A percentile compares a stretch with the other conserved stretches of the same genome.
Evolutionary conservation across 2,113 vertebrate species (phyloP).

Genomic region (Ictalurus punctatus): DNA sequence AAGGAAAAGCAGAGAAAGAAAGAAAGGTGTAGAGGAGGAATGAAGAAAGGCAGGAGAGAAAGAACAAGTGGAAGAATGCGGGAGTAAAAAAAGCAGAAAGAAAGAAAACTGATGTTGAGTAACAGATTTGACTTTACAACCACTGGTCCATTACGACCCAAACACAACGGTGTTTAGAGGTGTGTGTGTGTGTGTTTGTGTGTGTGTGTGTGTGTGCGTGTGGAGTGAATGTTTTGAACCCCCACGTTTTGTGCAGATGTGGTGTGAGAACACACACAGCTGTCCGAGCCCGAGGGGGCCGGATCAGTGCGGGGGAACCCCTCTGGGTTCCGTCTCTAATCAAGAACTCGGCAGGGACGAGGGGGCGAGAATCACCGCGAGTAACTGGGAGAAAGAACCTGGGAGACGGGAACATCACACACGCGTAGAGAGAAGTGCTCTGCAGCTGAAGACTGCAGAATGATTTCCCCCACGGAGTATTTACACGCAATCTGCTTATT

Average conservation of each 20-base stretch:
- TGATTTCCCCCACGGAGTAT: neutral
- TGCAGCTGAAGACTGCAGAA: neutral
- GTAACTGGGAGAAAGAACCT: neutral
- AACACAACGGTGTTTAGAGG: neutral
- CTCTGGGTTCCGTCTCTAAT: neutral
- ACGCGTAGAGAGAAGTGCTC: neutral
- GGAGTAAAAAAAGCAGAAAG: neutral
- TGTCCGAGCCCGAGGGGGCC: conserved; percentile 29
- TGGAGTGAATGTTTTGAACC: conserved; percentile 43
- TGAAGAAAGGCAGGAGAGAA: neutral
- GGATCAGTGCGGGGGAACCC: conserved; percentile 22
- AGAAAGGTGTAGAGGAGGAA: too few species aligned
- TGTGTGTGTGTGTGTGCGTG: conserved; percentile 7
- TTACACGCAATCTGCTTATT: neutral
- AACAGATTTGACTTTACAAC: too few species aligned
- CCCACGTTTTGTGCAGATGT: conserved; percentile 54
- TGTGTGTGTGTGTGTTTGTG: neutral
- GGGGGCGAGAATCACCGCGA: neutral
- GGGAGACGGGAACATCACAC: neutral
- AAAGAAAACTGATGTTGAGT: neutral
- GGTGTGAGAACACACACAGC: conserved; percentile 43
- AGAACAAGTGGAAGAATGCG: neutral
- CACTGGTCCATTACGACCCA: neutral
- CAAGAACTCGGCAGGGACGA: conserved; percentile 28
- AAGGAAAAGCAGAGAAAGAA: neutral